Conservation (phyloP, 2,888 invertebrate genomes). For the Timandra comae region DNA sequence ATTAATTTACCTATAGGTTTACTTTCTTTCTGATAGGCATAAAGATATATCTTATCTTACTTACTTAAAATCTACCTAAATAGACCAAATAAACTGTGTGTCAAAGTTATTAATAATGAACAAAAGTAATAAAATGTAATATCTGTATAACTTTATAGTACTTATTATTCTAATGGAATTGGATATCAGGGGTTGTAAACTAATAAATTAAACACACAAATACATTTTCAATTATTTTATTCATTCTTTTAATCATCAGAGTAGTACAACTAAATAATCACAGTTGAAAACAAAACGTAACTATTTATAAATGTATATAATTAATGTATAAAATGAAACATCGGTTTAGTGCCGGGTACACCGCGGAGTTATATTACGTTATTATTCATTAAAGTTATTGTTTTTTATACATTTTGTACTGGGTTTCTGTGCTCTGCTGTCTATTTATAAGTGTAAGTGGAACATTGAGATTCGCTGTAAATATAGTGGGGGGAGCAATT, state of each 20-base stretch:
- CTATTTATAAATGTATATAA: constrained; percentile 50
- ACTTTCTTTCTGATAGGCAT: no score
- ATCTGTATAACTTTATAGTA: no score
- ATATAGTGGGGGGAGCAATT: neutral
- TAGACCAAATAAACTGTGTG: no score
- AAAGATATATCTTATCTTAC: no score
- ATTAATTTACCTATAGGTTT: no score
- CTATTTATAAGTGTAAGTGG: constrained; percentile 20
- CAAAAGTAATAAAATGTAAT: no score
- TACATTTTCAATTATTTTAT: constrained; percentile 63
- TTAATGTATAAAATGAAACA: constrained; percentile 27
- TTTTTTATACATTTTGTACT: constrained; percentile 48
- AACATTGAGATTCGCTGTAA: neutral
- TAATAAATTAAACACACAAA: constrained; percentile 33
- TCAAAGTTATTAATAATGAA: no score
- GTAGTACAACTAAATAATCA: constrained; percentile 79
- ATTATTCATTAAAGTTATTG: constrained; percentile 9
- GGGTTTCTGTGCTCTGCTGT: constrained; percentile 65
- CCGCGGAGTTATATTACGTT: constrained; percentile 13
- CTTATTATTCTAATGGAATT: no score
- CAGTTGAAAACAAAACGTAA: constrained; percentile 77
- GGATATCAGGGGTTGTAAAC: no score
- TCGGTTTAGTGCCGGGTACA: constrained; percentile 1
- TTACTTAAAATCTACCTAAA: no score
- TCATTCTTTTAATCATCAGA: constrained; percentile 76